Evolutionary conservation across 2,797 vertebrate genomes (phyloP), one percentile per base, ranked within the genome.

Genomic region (Alca torda): DNA sequence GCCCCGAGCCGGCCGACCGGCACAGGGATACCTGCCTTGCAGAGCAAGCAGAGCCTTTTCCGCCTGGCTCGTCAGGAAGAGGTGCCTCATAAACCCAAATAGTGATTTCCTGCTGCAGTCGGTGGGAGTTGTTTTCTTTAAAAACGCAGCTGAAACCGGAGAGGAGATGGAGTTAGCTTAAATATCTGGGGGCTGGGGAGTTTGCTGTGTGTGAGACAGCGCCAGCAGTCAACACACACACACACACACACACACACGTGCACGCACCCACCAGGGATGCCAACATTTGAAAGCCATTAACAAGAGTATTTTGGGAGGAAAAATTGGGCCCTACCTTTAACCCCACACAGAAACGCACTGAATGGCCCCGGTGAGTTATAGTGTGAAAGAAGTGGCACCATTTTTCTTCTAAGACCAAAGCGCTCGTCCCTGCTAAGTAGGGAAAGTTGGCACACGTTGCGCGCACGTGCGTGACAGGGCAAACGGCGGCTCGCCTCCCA

Each of bases 41-140:
- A 65, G 81, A 90, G 80, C 84, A 24, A 53, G 88, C 92, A 53
- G 87, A 87, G 56, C 15, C 57, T n/a, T 79, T 75, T 87, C 84
- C 54, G 17, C 10, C 64, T 93, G 18, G 97, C 89, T 21, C 39
- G 19, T 97, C 97, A 98, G 98, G 98, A 99, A 99, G 98, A 97
- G 98, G 98, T 61, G 56, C 97, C 98, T 97, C 94, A 95, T 98
- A 97, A 97, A 97, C 95, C 98, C 98, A 98, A 99, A 98, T 77
- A 98, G 93, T 50, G 92, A 96, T 98, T 99, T 98, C 98, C 99
- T 98, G 97, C 96, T 93, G 95, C 82, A 84, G 93, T 57, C 94
- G 88, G 96, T 95, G 69, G 65, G 65, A 95, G 92, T 93, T 98
- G 97, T 97, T 98, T 98, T 97, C 98, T 95, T 97, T 97, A 87